These are phyloP conservation scores for Lindbergichthys nudifrons DNA, from an alignment of 2,797 vertebrate species.

Conservation along the genomic window DNA sequence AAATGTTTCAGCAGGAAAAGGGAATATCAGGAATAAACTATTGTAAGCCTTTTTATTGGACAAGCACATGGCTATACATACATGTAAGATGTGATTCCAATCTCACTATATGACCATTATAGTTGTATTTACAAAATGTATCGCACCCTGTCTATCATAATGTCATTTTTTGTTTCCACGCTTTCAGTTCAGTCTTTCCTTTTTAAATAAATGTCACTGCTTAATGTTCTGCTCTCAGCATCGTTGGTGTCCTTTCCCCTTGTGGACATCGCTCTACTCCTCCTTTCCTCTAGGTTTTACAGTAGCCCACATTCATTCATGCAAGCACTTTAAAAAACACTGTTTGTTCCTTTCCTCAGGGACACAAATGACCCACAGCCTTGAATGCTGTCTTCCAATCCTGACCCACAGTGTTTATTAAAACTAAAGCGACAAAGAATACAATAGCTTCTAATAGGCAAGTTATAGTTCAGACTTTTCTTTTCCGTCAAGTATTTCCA, in stretches of 20 bases:
- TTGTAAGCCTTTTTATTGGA: background rate
- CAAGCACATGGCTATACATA: background rate
- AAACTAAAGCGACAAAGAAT: background rate
- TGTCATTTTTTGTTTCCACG: too few relatives aligned
- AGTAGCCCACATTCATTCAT: background rate
- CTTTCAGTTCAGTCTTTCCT: background rate
- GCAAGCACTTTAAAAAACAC: background rate
- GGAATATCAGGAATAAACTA: conserved; percentile 5
- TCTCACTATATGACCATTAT: background rate
- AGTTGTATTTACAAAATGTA: background rate
- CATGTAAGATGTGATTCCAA: background rate
- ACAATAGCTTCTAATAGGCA: background rate
- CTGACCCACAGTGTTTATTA: background rate
- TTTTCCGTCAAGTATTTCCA: background rate
- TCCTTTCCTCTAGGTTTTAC: background rate
- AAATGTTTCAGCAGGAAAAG: conserved; percentile 10
- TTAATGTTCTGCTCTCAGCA: too few relatives aligned
- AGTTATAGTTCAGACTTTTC: background rate
- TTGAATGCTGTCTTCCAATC: background rate
- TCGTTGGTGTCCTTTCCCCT: background rate
- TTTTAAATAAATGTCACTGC: background rate
- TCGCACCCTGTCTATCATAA: too few relatives aligned
- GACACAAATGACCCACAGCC: conserved; percentile 4
- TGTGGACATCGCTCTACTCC: background rate
- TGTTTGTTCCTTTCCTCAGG: background rate